A percentile compares a stretch with the other conserved stretches of the same genome.
phyloP scores from a whole-genome alignment of 2,113 vertebrate species.

The Atlantisia rogersi region DNA sequence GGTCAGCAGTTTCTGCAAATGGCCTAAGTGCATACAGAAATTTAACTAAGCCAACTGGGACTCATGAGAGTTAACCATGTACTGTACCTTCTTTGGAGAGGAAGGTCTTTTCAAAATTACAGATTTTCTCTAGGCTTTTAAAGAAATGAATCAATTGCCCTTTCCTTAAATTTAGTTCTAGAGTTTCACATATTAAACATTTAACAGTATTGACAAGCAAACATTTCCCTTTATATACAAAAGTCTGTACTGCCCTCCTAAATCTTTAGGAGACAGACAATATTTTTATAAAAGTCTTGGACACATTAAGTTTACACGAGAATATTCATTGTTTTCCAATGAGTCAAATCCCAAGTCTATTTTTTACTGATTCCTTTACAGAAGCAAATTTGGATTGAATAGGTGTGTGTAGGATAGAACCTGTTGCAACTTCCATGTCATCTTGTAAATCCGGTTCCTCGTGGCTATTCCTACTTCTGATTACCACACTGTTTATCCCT shows the following conservation, averaged over 20 bases:
- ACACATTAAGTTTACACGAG: neutral
- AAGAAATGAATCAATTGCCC: neutral
- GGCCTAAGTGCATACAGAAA: neutral
- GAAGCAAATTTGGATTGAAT: neutral
- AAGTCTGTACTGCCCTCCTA: neutral
- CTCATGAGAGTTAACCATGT: neutral
- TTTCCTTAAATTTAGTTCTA: neutral
- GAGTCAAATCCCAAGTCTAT: neutral
- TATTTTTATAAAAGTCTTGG: neutral
- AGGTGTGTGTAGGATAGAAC: neutral
- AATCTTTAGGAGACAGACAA: neutral
- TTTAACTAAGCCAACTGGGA: neutral
- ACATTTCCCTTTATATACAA: neutral
- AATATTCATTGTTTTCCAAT: neutral
- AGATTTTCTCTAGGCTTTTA: neutral
- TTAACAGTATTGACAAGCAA: conserved; percentile 6
- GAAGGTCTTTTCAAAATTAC: neutral
- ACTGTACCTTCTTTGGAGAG: neutral
- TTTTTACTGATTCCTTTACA: conserved; percentile 12
- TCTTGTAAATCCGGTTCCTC: neutral
- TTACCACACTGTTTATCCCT: neutral
- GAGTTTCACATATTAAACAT: neutral
- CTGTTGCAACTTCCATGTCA: neutral
- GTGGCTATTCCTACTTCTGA: neutral
- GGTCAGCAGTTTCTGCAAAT: conserved; percentile 40